Evolutionary conservation across 2,888 invertebrate species (phyloP).

Genomic region (Gortyna flavago): DNA sequence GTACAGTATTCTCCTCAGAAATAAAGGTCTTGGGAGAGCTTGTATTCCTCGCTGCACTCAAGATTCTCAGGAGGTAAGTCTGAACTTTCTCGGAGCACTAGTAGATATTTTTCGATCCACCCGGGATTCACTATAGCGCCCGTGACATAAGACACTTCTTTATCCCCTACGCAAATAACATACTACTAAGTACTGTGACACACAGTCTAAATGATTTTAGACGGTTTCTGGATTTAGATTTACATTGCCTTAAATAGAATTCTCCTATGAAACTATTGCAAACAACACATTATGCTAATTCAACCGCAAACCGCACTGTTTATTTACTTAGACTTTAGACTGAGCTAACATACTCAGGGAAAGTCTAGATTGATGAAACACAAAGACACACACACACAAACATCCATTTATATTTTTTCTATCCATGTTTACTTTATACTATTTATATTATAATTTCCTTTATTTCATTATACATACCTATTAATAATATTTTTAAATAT

Average conservation of each 20-base stretch:
- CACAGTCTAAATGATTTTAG: background rate
- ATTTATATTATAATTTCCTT: background rate
- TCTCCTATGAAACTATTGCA: background rate
- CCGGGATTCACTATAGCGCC: background rate
- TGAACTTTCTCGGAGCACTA: background rate
- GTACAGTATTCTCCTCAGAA: too few relatives aligned
- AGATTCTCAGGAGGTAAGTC: background rate
- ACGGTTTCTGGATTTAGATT: background rate
- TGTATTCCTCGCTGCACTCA: too few relatives aligned
- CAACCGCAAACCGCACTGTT: slow-evolving; percentile 1
- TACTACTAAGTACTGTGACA: background rate
- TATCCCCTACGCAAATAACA: background rate
- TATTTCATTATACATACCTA: too few relatives aligned
- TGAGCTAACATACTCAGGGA: background rate
- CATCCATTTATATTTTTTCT: background rate
- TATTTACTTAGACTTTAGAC: background rate
- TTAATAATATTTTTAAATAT: too few relatives aligned
- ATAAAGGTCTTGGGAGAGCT: too few relatives aligned
- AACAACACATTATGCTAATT: background rate
- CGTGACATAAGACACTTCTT: background rate
- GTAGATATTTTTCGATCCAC: background rate
- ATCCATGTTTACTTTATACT: background rate
- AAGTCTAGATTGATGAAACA: background rate
- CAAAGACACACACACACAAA: background rate
- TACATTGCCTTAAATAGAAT: background rate